phyloP scores from a whole-genome alignment of 2,888 invertebrate genomes.

The Atrina japonica region DNA sequence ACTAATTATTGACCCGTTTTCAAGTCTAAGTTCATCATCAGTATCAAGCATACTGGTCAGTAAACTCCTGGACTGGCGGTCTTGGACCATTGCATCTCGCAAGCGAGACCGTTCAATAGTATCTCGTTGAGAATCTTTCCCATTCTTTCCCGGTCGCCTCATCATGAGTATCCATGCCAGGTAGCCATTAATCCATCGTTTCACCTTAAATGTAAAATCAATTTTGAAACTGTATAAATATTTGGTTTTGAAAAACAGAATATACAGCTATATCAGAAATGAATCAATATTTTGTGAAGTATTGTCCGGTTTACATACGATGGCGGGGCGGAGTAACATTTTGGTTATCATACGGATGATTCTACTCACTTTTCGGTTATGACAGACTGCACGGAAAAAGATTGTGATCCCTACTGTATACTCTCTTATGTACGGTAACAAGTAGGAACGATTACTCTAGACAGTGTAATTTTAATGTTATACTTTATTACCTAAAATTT shows the following conservation, averaged over 20 bases:
- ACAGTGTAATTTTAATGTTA: too few species aligned
- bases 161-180: constrained; percentile 98
- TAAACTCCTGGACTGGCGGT: constrained; percentile 96
- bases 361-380: too few species aligned
- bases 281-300: too few species aligned
- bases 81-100: constrained; percentile 92
- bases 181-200: constrained; percentile 97
- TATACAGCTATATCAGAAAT: not conserved
- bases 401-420: too few species aligned
- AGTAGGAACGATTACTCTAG: too few species aligned
- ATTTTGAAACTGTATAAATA: too few species aligned
- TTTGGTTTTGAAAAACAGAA: not conserved
- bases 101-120: constrained; percentile 93
- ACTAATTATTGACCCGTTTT: constrained; percentile 49
- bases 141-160: constrained; percentile 90
- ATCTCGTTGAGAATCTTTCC: constrained; percentile 89
- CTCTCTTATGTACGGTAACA: too few species aligned
- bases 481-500: too few species aligned
- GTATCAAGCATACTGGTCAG: constrained; percentile 98
- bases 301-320: too few species aligned
- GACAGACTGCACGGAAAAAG: too few species aligned
- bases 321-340: too few species aligned
- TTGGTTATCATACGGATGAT: too few species aligned
- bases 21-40: constrained; percentile 84
- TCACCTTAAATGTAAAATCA: constrained; percentile 92